Evolutionary conservation across 23 tunicate species (phyloP), one percentile per base, ranked within the genome.

Genomic region (Phallusia fumigata): DNA sequence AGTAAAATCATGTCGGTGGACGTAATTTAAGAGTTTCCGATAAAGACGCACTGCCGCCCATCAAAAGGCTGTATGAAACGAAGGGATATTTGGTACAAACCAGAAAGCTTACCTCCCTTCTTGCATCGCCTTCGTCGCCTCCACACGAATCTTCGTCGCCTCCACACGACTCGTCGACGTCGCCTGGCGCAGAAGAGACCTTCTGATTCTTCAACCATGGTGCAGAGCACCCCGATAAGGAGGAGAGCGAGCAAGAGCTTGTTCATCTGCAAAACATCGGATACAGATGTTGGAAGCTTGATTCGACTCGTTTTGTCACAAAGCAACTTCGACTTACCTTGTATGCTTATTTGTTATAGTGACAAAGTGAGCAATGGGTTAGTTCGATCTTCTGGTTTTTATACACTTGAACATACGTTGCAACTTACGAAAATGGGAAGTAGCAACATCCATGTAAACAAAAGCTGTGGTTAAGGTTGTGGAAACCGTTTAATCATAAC

Each of bases 191-290:
- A 58, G 3, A 2, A 24, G 2, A 22, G 3, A 58, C 69, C 69
- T 58, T 58, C 69, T 6, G 69, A 58, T 58, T 58, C 69, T 6
- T 58, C 69, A 58, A 58, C 11, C 16, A 58, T 58, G 69, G 69
- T 58, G 69, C 69, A 58, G 69, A 58, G 69, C 69, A 58, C 15
- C 69, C 28, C 69, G 28, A 58, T 24, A 22, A 58, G 69, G 28
- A 58, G 69, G 69, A 58, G 69, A 58, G 69, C 16, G 28, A 58
- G 69, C 26, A 58, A 21, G 13, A 58, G 69, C 13, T 58, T 58
- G 69, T 58, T 58, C 69, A 58, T 58, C 69, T 58, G 69, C 69
- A 58, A 58, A 21, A 58, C 26, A 58, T 21, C 26, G 28, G 3
- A 58, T 24, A 58, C 3, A 16, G 28, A 58, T 58, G 26, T 58